These are phyloP conservation scores for Pardosa pseudoannulata DNA, from an alignment of 2,888 invertebrate genomes.

Conservation along the genomic window DNA sequence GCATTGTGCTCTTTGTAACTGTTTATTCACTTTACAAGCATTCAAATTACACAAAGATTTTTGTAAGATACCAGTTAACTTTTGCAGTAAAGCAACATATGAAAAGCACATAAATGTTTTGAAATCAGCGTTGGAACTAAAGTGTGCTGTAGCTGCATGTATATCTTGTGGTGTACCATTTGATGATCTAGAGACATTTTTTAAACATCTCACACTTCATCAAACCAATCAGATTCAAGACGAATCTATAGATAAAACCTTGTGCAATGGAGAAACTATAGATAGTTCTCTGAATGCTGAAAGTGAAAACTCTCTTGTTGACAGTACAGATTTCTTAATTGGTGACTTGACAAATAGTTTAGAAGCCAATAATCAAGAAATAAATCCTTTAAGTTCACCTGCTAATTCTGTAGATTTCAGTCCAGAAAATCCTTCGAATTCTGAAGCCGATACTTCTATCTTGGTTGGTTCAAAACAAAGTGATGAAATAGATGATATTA, in stretches of 20 bases:
- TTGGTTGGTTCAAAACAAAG: too few relatives aligned
- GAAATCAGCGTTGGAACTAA: slow-evolving; percentile 23
- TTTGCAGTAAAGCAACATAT: not conserved
- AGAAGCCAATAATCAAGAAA: not conserved
- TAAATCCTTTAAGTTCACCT: not conserved
- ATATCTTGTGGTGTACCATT: slow-evolving; percentile 37
- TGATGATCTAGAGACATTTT: slow-evolving; percentile 8
- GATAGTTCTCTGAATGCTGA: not conserved
- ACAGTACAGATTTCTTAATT: not conserved
- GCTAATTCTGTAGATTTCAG: slow-evolving; percentile 1
- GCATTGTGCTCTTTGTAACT: slow-evolving; percentile 48
- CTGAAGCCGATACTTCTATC: not conserved
- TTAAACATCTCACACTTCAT: slow-evolving; percentile 33
- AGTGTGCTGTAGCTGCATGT: slow-evolving; percentile 26
- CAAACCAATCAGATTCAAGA: slow-evolving; percentile 10
- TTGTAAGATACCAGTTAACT: slow-evolving; percentile 16
- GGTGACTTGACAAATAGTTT: not conserved
- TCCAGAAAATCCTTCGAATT: not conserved
- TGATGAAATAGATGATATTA: not conserved
- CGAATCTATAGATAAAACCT: not conserved
- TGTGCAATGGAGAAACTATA: not conserved
- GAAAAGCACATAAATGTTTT: slow-evolving; percentile 15
- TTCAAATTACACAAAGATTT: slow-evolving; percentile 26
- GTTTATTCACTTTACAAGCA: slow-evolving; percentile 20
- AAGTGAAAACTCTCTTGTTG: not conserved